Base-by-base conservation (phyloP, 2,113 vertebrate species). In the Sminthopsis crassicaudata region DNA sequence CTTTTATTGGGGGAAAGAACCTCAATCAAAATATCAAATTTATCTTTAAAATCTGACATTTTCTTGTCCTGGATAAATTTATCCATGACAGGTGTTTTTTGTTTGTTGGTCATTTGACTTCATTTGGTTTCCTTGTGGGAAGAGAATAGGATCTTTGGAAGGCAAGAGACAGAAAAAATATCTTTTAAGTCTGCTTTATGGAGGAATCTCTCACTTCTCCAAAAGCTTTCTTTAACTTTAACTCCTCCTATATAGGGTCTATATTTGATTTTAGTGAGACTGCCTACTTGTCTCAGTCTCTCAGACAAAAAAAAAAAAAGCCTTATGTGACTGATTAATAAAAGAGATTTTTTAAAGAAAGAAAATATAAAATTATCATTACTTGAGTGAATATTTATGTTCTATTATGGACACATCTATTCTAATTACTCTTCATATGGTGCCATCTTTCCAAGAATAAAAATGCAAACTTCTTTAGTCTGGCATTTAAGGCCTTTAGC, bases 21-120 rank as follows among this genome's bases (percentile, higher is more conserved):
- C 46, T 60, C 67, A 48, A 95, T 94, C 96, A 53, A 90, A 92
- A 94, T 0, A 94, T 57, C 48, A 93, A 92, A 53, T 30, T 0
- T 36, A 76, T 54, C 30, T 93, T 42, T 89, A 55, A 97, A 93
- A 3, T n/a, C 67, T 84, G 67, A 84, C 67, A 84, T 84, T 42
- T 84, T n/a, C n/a, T n/a, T 42, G n/a, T 84, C n/a, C 67, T 42
- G 36, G 67, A 84, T 84, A 84, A 84, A 42, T 84, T 84, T 84
- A 23, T 19, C 6, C 67, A 42, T 19, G 42, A 84, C 67, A 84
- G 67, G n/a, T 84, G 19, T 76, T 76, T 57, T 76, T 76, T 42
- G n/a, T 42, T 84, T 76, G 6, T n/a, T 84, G 36, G 67, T 42
- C n/a, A 42, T n/a, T 23, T 84, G n/a, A 6, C 42, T 84, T 84